Percentiles rank a stretch among this genome's conserved stretches.
Evolutionary conservation across 1,140 invertebrate species (phyloP).

Genomic region (Hycleus cichorii): DNA sequence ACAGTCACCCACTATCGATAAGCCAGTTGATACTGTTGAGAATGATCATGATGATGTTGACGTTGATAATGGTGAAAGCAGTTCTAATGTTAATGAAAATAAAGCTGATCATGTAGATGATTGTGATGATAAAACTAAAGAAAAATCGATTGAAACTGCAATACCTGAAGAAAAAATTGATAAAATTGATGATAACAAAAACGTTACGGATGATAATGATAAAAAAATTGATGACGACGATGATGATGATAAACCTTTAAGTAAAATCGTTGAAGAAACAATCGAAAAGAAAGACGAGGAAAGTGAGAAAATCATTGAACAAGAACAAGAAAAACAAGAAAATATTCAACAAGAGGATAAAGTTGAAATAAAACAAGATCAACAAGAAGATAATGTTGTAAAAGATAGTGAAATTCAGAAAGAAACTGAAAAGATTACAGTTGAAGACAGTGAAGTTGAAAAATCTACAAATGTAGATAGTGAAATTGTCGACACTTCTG

Average conservation of each 20-base stretch:
- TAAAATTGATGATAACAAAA: neutral
- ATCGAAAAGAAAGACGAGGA: conserved; percentile 1
- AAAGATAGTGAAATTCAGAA: no score
- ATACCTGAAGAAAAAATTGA: conserved; percentile 4
- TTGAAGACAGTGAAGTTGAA: no score
- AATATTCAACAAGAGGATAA: conserved; percentile 8
- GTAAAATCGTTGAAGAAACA: neutral
- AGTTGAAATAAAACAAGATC: conserved; percentile 7
- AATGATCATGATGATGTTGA: conserved; percentile 9
- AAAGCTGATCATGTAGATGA: neutral
- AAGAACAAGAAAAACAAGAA: conserved; percentile 10
- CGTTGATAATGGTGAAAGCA: conserved; percentile 6
- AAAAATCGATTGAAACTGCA: neutral
- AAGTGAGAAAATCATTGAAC: neutral
- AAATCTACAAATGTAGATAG: neutral
- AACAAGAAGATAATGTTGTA: neutral
- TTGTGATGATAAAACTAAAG: neutral
- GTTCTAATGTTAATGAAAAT: conserved; percentile 7
- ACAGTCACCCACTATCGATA: conserved; percentile 35
- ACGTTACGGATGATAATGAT: neutral
- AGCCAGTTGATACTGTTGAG: conserved; percentile 21
- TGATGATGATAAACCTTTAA: neutral
- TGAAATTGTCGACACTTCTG: neutral
- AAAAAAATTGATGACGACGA: neutral
- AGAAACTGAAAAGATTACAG: no score